Evolutionary conservation across 30 jellyfish, hydroid and myxozoan species (phyloP).

Genomic region (Morbakka virulenta): DNA sequence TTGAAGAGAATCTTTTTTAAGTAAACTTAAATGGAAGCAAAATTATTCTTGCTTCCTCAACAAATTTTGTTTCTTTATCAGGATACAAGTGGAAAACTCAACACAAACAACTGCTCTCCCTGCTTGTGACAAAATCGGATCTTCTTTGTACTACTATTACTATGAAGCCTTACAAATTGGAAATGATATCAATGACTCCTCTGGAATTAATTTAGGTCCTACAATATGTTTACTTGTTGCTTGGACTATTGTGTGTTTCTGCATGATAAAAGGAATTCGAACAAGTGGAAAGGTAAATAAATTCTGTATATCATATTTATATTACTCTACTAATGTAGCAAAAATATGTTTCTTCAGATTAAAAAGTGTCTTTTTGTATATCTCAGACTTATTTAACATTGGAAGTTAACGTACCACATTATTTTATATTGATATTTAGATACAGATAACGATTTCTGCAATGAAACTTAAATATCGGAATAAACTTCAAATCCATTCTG

Average conservation of each 20-base stretch:
- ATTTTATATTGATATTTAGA: too few relatives aligned
- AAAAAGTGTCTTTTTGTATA: too few relatives aligned
- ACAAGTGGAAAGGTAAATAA: conserved; percentile 88
- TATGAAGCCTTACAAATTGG: conserved; percentile 58
- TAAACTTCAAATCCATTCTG: too few relatives aligned
- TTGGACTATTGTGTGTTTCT: conserved; percentile 65
- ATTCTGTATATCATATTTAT: too few relatives aligned
- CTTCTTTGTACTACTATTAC: conserved; percentile 79
- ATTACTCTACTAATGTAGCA: too few relatives aligned
- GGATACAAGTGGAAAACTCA: not conserved
- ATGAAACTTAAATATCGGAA: too few relatives aligned
- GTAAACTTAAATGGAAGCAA: too few relatives aligned
- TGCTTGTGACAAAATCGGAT: conserved; percentile 66
- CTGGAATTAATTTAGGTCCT: conserved; percentile 68
- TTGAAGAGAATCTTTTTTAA: too few relatives aligned
- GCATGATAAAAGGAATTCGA: conserved; percentile 82
- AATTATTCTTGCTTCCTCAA: not conserved
- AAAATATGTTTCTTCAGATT: too few relatives aligned
- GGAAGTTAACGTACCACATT: too few relatives aligned
- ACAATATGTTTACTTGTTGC: conserved; percentile 54
- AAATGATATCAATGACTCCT: conserved; percentile 28
- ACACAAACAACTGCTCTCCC: conserved; percentile 19
- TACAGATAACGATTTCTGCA: too few relatives aligned
- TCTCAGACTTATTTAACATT: too few relatives aligned
- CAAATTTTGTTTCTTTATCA: not conserved